Conservation (phyloP, 2,113 vertebrate species). For the Cyprichromis sp. region DNA sequence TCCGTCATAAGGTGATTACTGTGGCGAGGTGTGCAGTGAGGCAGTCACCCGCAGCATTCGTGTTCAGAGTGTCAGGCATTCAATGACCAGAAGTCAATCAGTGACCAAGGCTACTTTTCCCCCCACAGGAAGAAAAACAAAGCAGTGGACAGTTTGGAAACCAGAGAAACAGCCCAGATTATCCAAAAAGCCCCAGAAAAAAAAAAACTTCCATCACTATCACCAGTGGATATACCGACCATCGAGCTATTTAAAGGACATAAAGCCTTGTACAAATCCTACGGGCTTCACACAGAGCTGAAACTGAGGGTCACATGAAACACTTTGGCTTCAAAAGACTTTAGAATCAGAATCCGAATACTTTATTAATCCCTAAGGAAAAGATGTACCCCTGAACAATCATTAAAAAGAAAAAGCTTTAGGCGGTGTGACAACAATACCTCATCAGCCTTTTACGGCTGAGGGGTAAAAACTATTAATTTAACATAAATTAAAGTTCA, state of each 20-base stretch:
- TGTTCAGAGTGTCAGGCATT: conserved; percentile 4
- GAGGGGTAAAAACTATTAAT: neutral
- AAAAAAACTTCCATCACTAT: neutral
- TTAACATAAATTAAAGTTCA: neutral
- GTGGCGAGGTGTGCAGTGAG: conserved; percentile 32
- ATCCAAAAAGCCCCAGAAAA: neutral
- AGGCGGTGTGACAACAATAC: neutral
- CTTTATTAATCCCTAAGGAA: neutral
- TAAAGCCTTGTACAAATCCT: neutral
- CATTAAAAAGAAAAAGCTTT: neutral
- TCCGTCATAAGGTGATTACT: neutral
- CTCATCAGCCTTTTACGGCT: neutral
- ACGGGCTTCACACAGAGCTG: neutral
- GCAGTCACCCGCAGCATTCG: conserved; percentile 7
- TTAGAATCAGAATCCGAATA: neutral
- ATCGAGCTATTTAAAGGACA: neutral
- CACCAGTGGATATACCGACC: neutral
- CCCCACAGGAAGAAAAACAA: conserved; percentile 7
- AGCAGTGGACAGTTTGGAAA: conserved; percentile 38
- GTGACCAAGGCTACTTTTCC: conserved; percentile 11
- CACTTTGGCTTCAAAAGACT: neutral
- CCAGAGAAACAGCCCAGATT: conserved; percentile 3
- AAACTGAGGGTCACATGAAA: neutral
- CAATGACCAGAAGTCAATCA: conserved; percentile 24
- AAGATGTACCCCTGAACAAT: neutral